Evolutionary conservation across 2,113 vertebrate species (phyloP).

Genomic region (Seriola aureovittata): DNA sequence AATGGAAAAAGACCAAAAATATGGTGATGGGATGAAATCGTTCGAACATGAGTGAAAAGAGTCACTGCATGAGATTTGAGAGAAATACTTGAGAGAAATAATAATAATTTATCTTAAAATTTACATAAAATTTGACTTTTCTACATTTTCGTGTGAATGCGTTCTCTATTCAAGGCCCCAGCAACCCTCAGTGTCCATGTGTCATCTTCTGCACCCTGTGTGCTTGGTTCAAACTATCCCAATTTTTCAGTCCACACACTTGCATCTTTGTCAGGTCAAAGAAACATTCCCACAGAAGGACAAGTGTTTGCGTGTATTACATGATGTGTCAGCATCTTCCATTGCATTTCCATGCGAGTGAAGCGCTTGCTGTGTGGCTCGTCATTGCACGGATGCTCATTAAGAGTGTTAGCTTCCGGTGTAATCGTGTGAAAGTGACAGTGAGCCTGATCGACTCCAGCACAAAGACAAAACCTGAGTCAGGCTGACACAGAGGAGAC

Average conservation of each 20-base stretch:
- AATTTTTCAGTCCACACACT: constrained; percentile 23
- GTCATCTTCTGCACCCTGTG: constrained; percentile 39
- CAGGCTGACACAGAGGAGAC: constrained; percentile 37
- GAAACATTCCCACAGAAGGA: constrained; percentile 66
- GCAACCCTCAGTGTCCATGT: neutral
- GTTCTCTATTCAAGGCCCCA: neutral
- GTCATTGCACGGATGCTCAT: constrained; percentile 71
- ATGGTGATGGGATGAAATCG: neutral
- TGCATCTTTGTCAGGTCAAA: constrained; percentile 67
- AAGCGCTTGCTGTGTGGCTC: constrained; percentile 46
- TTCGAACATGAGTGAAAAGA: neutral
- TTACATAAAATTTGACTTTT: neutral
- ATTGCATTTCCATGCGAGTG: constrained; percentile 55
- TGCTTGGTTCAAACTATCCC: constrained; percentile 11
- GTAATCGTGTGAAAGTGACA: constrained; percentile 64
- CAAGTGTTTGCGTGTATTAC: constrained; percentile 53
- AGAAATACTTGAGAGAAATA: neutral
- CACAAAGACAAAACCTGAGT: constrained; percentile 56
- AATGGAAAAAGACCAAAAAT: too few relatives aligned
- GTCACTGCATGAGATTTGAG: neutral
- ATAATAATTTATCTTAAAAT: too few relatives aligned
- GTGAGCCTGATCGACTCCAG: constrained; percentile 40
- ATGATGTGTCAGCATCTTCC: constrained; percentile 62
- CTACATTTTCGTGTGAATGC: neutral
- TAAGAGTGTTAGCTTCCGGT: constrained; percentile 61